Percentiles rank a stretch among this genome's conserved stretches.
Evolutionary conservation across 2,797 vertebrate species (phyloP).

Genomic region (Chaetodon trifasciatus): DNA sequence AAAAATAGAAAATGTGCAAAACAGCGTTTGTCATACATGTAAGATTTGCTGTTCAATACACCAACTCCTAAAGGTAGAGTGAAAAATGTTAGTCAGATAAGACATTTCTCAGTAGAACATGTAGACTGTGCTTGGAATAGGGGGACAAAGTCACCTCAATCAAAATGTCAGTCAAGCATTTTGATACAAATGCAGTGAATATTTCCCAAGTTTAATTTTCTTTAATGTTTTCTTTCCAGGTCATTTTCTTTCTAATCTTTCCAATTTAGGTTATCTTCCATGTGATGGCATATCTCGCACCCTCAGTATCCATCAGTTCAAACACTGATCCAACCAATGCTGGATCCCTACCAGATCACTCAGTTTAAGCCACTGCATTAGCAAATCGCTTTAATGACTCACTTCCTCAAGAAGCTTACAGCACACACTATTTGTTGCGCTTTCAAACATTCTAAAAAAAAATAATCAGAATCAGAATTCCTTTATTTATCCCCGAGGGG

Average conservation of each 20-base stretch:
- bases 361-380: too few species aligned
- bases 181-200: not conserved
- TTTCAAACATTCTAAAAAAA: not conserved
- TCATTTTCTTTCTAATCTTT: not conserved
- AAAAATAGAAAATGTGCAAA: not conserved
- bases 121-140: not conserved
- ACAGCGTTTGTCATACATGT: not conserved
- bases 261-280: not conserved
- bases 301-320: not conserved
- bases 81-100: not conserved
- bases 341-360: not conserved
- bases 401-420: not conserved
- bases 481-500: too few species aligned
- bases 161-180: not conserved
- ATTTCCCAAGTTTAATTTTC: not conserved
- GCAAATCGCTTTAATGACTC: too few species aligned
- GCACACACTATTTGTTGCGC: not conserved
- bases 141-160: not conserved
- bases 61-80: not conserved
- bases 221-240: not conserved
- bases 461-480: too few species aligned
- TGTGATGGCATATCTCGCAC: not conserved
- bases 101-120: not conserved
- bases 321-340: too few species aligned
- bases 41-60: not conserved